Evolutionary conservation across 2,888 invertebrate species (phyloP).

Genomic region (Dicranocentrus wangi): DNA sequence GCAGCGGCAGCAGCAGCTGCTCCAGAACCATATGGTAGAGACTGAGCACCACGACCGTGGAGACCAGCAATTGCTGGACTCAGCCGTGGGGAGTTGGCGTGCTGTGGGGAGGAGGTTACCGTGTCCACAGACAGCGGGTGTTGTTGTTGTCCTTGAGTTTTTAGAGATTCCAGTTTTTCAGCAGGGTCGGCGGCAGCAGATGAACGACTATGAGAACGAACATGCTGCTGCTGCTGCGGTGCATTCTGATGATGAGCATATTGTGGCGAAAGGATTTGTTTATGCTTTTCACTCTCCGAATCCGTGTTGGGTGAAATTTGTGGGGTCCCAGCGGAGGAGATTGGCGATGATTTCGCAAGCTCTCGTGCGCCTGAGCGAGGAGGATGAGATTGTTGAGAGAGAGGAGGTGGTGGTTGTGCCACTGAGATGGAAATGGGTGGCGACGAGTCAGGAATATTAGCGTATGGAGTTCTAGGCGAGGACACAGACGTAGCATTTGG

Average conservation of each 20-base stretch:
- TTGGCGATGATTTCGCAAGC: neutral
- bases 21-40: neutral
- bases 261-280: neutral
- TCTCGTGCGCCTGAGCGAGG: neutral
- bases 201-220: constrained; percentile 8
- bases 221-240: neutral
- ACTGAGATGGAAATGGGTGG: neutral
- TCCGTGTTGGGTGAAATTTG: neutral
- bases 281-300: neutral
- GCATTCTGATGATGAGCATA: neutral
- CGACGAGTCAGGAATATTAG: constrained; percentile 7
- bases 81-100: constrained; percentile 19
- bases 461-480: constrained; percentile 12
- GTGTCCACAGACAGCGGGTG: constrained; percentile 36
- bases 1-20: constrained; percentile 19
- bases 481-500: constrained; percentile 7
- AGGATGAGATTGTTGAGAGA: constrained; percentile 11
- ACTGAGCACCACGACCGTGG: neutral
- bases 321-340: constrained; percentile 2
- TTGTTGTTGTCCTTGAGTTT: too few species aligned
- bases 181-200: constrained; percentile 17
- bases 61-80: constrained; percentile 25
- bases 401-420: too few species aligned
- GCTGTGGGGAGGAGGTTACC: neutral
- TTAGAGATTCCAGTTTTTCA: neutral